Evolutionary conservation across 2,113 vertebrate genomes (phyloP).

Genomic region (Parotia lawesii): DNA sequence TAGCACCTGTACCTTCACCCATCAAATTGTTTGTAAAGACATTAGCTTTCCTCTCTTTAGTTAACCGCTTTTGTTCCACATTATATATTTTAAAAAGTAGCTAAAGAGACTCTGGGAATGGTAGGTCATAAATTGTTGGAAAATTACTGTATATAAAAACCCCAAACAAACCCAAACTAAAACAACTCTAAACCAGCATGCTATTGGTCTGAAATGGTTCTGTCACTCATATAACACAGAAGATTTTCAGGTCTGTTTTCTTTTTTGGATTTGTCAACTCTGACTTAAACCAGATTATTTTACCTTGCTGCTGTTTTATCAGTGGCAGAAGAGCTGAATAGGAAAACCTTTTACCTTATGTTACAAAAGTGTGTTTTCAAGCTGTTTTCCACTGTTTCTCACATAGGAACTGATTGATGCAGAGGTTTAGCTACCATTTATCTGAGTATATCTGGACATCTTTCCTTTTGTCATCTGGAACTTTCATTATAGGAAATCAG

Average conservation of each 20-base stretch:
- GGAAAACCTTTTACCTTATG: background rate
- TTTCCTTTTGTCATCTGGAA: background rate
- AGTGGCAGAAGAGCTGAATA: background rate
- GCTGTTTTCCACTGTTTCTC: background rate
- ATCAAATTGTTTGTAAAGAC: background rate
- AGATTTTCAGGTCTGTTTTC: background rate
- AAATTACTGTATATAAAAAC: background rate
- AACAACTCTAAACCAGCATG: background rate
- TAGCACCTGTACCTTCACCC: background rate
- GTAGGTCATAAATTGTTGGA: background rate
- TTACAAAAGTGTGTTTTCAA: background rate
- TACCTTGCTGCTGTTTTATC: background rate
- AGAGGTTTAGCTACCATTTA: background rate
- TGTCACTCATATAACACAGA: background rate
- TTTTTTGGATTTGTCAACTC: background rate
- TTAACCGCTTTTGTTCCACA: background rate
- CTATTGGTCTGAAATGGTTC: background rate
- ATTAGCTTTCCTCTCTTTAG: background rate
- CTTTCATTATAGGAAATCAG: background rate
- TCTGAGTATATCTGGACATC: background rate
- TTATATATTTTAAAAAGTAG: background rate
- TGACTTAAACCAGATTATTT: background rate
- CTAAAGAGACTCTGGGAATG: background rate
- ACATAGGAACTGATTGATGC: background rate
- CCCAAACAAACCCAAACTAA: background rate